Evolutionary conservation across 2,797 vertebrate species (phyloP).

Genomic region (Schizopygopsis pylzovi): DNA sequence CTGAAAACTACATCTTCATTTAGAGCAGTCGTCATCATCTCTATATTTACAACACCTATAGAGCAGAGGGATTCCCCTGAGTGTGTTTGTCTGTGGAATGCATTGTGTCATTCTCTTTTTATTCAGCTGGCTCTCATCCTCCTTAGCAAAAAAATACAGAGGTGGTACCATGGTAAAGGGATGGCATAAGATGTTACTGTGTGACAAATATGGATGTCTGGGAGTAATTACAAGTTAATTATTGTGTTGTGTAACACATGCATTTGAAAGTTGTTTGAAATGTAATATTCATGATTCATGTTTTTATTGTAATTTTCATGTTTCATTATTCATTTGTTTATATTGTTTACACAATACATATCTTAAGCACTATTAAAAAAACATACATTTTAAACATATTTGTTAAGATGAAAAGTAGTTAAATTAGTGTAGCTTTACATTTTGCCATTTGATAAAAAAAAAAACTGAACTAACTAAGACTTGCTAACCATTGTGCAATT

Average conservation of each 20-base stretch:
- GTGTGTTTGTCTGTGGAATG: constrained; percentile 29
- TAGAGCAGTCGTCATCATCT: constrained; percentile 35
- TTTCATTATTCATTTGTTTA: neutral
- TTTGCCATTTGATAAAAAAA: neutral
- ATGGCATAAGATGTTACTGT: neutral
- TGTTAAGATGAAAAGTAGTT: neutral
- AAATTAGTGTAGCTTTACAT: neutral
- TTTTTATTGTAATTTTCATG: neutral
- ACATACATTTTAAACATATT: neutral
- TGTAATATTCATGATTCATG: neutral
- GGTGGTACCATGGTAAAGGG: neutral
- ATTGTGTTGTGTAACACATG: neutral
- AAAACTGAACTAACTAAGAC: neutral
- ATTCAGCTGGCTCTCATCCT: constrained; percentile 7
- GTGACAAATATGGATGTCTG: neutral
- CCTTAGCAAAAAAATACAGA: neutral
- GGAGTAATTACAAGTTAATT: neutral
- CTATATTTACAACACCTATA: constrained; percentile 36
- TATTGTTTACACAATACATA: neutral
- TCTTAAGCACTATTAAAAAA: neutral
- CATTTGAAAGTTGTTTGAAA: neutral
- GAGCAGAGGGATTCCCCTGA: constrained; percentile 26
- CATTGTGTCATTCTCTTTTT: neutral
- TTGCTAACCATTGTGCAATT: no score
- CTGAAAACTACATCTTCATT: constrained; percentile 38